Conservation (phyloP, 2,113 vertebrate genomes). For the Caracal caracal region DNA sequence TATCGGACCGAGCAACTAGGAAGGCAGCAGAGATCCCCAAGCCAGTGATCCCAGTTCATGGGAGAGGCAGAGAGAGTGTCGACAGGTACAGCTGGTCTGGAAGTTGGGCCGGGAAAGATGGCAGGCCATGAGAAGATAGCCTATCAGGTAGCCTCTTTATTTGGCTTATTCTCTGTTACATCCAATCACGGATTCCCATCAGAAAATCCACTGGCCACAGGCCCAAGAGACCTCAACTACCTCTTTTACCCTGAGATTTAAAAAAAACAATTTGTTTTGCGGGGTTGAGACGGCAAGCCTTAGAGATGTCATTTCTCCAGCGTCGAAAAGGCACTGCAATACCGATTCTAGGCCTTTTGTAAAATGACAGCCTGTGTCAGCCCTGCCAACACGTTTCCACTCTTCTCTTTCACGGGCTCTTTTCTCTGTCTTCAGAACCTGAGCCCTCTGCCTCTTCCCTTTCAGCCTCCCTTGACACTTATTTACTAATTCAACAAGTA, state of each 20-base stretch:
- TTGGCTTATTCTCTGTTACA: not conserved
- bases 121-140: not conserved
- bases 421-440: not conserved
- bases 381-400: not conserved
- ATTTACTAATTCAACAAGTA: constrained; percentile 16
- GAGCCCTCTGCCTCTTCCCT: not conserved
- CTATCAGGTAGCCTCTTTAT: not conserved
- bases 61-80: not conserved
- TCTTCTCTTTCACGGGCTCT: not conserved
- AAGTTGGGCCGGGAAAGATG: not conserved
- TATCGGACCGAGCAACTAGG: not conserved
- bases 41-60: not conserved
- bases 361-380: not conserved
- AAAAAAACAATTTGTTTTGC: not conserved
- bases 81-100: not conserved
- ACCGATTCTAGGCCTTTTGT: not conserved
- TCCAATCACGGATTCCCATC: not conserved
- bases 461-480: not conserved
- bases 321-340: not conserved
- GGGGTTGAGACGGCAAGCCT: not conserved
- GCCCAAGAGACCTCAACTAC: not conserved
- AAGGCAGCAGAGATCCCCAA: not conserved
- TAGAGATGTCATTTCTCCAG: not conserved
- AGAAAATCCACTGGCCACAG: not conserved
- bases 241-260: not conserved